Percentiles rank a stretch among this genome's conserved stretches.
Evolutionary conservation across 1,140 invertebrate species (phyloP).

Genomic region (Magallana angulata): DNA sequence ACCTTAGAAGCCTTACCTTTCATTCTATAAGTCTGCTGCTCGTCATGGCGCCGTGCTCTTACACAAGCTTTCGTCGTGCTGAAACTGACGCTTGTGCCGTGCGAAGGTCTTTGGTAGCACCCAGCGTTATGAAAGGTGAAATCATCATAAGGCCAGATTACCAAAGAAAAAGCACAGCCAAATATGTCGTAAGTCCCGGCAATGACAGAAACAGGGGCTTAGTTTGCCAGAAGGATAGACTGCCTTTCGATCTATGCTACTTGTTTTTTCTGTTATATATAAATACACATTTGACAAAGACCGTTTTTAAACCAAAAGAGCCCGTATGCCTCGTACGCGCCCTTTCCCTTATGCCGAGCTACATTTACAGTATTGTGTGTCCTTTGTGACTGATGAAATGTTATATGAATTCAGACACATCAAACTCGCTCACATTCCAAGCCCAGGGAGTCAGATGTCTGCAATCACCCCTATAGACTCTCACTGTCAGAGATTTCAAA

Average conservation of each 20-base stretch:
- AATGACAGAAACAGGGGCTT: too few relatives aligned
- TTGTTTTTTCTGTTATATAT: background rate
- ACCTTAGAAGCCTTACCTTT: too few relatives aligned
- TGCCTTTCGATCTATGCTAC: background rate
- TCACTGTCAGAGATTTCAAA: too few relatives aligned
- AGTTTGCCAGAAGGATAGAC: background rate
- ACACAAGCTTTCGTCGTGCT: too few relatives aligned
- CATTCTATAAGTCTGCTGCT: too few relatives aligned
- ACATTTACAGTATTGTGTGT: background rate
- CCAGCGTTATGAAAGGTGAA: conserved; percentile 26
- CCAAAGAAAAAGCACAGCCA: conserved; percentile 5
- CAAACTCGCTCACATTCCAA: background rate
- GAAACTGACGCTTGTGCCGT: background rate
- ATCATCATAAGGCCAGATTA: conserved; percentile 26
- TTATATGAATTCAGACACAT: conserved; percentile 4
- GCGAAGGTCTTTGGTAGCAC: background rate
- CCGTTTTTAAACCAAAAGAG: background rate
- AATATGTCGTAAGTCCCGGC: too few relatives aligned
- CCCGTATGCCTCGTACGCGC: background rate
- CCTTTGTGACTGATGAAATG: background rate
- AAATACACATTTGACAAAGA: background rate
- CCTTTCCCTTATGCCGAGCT: background rate
- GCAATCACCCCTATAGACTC: too few relatives aligned
- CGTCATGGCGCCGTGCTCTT: too few relatives aligned
- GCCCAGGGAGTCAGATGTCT: too few relatives aligned